Base-by-base conservation (phyloP, 2,113 vertebrate species). In the Erinaceus europaeus region DNA sequence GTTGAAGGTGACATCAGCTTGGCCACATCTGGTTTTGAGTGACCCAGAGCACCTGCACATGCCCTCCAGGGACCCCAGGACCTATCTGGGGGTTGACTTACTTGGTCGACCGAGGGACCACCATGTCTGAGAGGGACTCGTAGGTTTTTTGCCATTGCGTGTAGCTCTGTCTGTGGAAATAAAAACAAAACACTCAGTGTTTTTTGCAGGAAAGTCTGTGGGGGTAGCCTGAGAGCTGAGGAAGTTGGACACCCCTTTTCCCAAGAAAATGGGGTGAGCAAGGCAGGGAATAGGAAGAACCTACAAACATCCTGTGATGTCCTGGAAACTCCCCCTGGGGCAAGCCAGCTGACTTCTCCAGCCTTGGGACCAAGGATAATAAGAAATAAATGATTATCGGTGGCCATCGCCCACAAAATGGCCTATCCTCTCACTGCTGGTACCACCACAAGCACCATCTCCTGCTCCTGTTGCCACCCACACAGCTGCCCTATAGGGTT, bases 61-160 rank as follows among this genome's bases (percentile, higher is more conserved):
- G 36, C 4, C 38, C 38, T 32, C 29, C 42, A 7, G 27, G 36
- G 20, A 1, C 9, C 4, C 64, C 10, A 5, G 44, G 38, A 71
- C 73, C 20, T 14, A 77, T 36, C 61, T 13, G 0, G 62, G 80
- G 77, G 74, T 59, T 92, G 68, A 96, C 98, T 98, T 95, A 99
- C 98, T 98, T 98, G 94, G 98, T 99, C 12, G 99, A 99, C 80
- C 98, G 98, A 34, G 99, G 99, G 67, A 99, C 99, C 82, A 99
- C 99, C 97, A 99, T 99, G 79, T 98, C 96, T 0, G 99, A 98
- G 71, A 99, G 96, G 2, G 98, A 99, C 94, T 99, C 99, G 3
- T 99, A 99, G 50, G 97, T 98, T 97, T 96, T 98, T 93, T 99
- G 98, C 99, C 99, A 99, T 36, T 97, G 96, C 11, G 36, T 0